Base-by-base conservation (phyloP, 2,797 vertebrate genomes). In the Molossus alvarezi region DNA sequence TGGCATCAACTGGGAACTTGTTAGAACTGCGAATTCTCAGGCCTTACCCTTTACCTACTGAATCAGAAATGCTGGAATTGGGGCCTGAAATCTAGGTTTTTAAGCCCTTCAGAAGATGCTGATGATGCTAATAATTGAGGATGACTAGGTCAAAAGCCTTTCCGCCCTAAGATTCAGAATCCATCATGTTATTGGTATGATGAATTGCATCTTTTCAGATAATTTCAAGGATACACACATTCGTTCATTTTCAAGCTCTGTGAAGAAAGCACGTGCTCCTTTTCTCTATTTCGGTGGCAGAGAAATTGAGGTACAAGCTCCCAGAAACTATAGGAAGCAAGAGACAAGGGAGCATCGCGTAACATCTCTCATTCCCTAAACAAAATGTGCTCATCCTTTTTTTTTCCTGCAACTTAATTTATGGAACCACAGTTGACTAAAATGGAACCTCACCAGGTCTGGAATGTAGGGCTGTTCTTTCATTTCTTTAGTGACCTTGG, bases 261-360 rank as follows among this genome's bases (percentile, higher is more conserved):
- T 80, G 7, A 88, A 81, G 48, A 81, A 84, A 65, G 13, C 33
- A 83, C 6, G 2, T 62, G 3, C 76, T 21, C 9, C 11, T 90
- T 25, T 94, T 79, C 25, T 69, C 33, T 79, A 64, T 79, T 96
- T 93, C 73, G 45, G 12, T 84, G 33, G 4, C 88, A 84, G 67
- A 76, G 29, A 88, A 91, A 18, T 79, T 1, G 5, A 91, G 15
- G 7, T 27, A 81, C n/a, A 82, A 11, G 29, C 6, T 53, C 79
- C 60, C 6, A 87, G 55, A 89, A 80, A 27, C 12, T 77, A 53
- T 33, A 77, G 27, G 53, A 91, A 89, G 45, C 20, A 89, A 90
- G 17, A 88, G 7, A 1, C 15, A 1, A 94, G 13, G 17, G 1
- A 21, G 15, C 2, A 11, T 25, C 9, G 23, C 25, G 9, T 45